A percentile compares a stretch with the other conserved stretches of the same genome.
Conservation (phyloP, 2,888 invertebrate genomes). For the Oligia strigilis region DNA sequence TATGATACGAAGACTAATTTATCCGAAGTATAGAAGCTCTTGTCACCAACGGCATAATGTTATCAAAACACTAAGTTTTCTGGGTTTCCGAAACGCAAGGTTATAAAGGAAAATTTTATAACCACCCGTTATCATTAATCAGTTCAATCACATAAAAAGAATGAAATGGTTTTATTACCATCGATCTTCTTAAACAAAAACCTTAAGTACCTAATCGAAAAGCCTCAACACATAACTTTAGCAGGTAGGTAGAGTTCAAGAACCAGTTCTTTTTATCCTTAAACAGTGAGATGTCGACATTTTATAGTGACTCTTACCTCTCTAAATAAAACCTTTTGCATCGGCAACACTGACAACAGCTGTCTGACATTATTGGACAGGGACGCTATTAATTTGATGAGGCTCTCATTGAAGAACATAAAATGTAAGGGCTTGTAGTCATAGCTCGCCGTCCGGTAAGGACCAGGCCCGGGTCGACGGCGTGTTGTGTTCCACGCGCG, state of each 20-base stretch:
- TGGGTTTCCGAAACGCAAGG: neutral
- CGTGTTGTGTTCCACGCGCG: no score
- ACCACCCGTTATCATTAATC: neutral
- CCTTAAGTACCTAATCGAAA: neutral
- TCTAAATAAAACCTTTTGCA: constrained; percentile 4
- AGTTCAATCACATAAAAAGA: neutral
- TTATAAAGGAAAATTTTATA: neutral
- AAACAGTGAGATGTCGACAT: constrained; percentile 22
- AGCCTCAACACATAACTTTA: neutral
- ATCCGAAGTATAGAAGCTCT: neutral
- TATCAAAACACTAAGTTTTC: neutral
- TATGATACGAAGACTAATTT: neutral
- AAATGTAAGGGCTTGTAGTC: neutral
- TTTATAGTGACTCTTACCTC: neutral
- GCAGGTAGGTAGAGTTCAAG: neutral
- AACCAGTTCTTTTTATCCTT: constrained; percentile 26
- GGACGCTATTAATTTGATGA: constrained; percentile 17
- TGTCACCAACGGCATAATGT: neutral
- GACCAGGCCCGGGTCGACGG: no score
- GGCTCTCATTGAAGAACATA: neutral
- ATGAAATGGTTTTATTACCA: neutral
- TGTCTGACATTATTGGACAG: constrained; percentile 22
- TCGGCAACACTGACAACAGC: constrained; percentile 22
- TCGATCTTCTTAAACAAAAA: neutral
- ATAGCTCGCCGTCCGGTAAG: no score